These are phyloP conservation scores for Hyppa rectilinea DNA, from an alignment of 2,888 invertebrate genomes.

Conservation along the genomic window DNA sequence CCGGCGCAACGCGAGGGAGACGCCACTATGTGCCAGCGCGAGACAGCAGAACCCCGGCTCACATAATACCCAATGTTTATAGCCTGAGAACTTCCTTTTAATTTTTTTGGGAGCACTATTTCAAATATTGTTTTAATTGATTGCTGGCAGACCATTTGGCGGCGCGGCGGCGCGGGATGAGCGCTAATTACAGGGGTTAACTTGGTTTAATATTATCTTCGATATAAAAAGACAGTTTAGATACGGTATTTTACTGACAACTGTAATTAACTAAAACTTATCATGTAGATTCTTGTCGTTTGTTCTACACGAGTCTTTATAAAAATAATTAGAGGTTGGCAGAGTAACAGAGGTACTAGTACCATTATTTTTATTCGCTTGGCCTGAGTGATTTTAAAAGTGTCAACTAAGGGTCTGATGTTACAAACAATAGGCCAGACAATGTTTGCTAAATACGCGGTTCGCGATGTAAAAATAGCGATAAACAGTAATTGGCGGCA, in stretches of 20 bases:
- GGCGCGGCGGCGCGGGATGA: slow-evolving; percentile 77
- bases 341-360: slow-evolving; percentile 4
- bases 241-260: slow-evolving; percentile 78
- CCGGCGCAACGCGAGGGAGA: slow-evolving; percentile 84
- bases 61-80: slow-evolving; percentile 87
- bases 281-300: slow-evolving; percentile 76
- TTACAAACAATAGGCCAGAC: slow-evolving; percentile 51
- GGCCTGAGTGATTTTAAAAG: slow-evolving; percentile 10
- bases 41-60: slow-evolving; percentile 68
- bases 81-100: slow-evolving; percentile 85
- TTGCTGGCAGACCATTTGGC: slow-evolving; percentile 89
- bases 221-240: slow-evolving; percentile 73
- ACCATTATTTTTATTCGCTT: neutral
- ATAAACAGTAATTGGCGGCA: slow-evolving; percentile 79
- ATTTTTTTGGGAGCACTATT: slow-evolving; percentile 88
- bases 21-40: slow-evolving; percentile 65
- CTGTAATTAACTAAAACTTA: slow-evolving; percentile 80
- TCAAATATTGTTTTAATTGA: slow-evolving; percentile 91
- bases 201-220: slow-evolving; percentile 77
- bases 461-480: slow-evolving; percentile 70
- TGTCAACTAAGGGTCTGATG: slow-evolving; percentile 17
- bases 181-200: slow-evolving; percentile 84
- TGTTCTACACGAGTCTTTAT: slow-evolving; percentile 55
- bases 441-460: slow-evolving; percentile 75
- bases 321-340: slow-evolving; percentile 34